These are phyloP conservation scores for Chauna torquata DNA, from an alignment of 2,113 vertebrate genomes.

Conservation along the genomic window DNA sequence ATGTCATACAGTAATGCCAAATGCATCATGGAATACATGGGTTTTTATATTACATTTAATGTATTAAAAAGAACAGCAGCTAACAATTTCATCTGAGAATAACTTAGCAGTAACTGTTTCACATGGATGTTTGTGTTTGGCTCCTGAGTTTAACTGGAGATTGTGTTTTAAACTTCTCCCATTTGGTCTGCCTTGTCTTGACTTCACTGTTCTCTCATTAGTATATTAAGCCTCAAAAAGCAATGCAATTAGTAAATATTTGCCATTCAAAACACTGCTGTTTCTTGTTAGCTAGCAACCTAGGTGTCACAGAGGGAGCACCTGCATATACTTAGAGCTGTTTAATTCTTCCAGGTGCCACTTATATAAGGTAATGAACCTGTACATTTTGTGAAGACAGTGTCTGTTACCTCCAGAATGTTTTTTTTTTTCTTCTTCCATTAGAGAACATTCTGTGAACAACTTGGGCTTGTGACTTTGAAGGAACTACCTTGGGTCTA, in stretches of 20 bases:
- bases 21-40: background rate
- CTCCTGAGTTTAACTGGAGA: background rate
- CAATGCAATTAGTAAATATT: background rate
- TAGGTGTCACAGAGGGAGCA: background rate
- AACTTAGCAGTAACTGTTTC: background rate
- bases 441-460: background rate
- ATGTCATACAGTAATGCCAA: background rate
- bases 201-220: background rate
- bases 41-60: background rate
- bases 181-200: background rate
- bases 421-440: background rate
- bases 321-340: background rate
- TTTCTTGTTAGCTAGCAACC: background rate
- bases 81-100: background rate
- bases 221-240: background rate
- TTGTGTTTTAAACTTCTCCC: background rate
- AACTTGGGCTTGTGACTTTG: background rate
- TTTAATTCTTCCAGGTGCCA: background rate
- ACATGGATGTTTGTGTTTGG: background rate
- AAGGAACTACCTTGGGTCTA: background rate
- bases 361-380: background rate
- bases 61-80: background rate
- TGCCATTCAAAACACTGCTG: background rate
- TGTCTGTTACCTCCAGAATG: background rate
- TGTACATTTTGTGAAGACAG: background rate